Evolutionary conservation across 37 sponge, comb jelly and placozoan species (phyloP), one percentile per base, ranked within the genome.

Genomic region (Aplysina aerophoba): DNA sequence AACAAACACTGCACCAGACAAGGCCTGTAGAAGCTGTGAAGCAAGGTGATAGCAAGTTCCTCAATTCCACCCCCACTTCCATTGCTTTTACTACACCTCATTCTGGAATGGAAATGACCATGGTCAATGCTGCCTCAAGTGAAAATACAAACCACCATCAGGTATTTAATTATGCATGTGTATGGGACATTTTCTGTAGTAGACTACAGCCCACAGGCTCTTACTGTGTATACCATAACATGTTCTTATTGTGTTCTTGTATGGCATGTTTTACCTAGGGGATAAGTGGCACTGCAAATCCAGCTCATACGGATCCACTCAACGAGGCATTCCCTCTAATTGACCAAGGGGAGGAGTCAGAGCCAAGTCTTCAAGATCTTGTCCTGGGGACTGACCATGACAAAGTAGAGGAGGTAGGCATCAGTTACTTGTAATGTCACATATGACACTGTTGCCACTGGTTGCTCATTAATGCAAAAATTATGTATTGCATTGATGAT

Each of bases 311-410:
- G 19, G 80, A 83, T 39, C 75, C 90, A 0, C 79, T 89, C 31
- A 77, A 78, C 16, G 88, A 89, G 63, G 90, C 84, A 38, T 93
- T 89, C 67, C 90, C 93, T 82, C 59, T 81, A 24, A 58, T 92
- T 17, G 54, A 74, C 55, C 22, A 28, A 56, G 61, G 55, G 25
- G 35, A 31, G 27, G 62, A 57, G 19, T 36, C 81, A 27, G 37
- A 81, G 28, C 59, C 24, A 40, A 34, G 35, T 20, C 60, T 81
- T 24, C 54, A 81, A 61, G 62, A 81, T 53, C 60, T 81, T 16
- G 62, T 81, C 13, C 27, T 59, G 33, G 81, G 81, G 1, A 53
- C 61, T 37, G 38, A 54, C 13, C 13, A 8, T 40, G 79, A 54
- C 62, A 25, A 59, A 81, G 31, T 15, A 4, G 81, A 81, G 16